phyloP scores from a whole-genome alignment of 2,888 invertebrate genomes.

The Cheilosia impressa region DNA sequence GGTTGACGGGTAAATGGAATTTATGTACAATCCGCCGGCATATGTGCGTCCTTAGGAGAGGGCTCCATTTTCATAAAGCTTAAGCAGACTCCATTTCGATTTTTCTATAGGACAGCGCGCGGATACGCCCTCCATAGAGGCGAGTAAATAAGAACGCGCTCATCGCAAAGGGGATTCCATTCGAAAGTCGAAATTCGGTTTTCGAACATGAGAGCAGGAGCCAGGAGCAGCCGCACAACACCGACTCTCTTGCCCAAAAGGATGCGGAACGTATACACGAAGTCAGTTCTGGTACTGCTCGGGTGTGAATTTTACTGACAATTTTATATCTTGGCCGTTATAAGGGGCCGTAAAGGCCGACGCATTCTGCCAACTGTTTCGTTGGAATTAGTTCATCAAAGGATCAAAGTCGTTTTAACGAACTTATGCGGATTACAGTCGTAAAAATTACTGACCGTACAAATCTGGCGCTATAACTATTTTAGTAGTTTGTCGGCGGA shows the following conservation, averaged over 20 bases:
- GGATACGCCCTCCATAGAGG: conserved; percentile 48
- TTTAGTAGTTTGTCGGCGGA: conserved; percentile 16
- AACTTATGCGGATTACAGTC: conserved; percentile 74
- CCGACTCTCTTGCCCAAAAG: not conserved
- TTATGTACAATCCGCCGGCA: conserved; percentile 76
- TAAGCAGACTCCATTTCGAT: conserved; percentile 81
- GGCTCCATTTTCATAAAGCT: conserved; percentile 64
- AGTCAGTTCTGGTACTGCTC: conserved; percentile 38
- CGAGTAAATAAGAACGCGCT: conserved; percentile 31
- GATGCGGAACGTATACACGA: not conserved
- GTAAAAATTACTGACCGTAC: conserved; percentile 53
- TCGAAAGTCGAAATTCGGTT: conserved; percentile 55
- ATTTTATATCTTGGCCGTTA: conserved; percentile 58
- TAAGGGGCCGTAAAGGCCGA: conserved; percentile 57
- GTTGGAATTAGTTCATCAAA: conserved; percentile 64
- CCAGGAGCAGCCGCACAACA: conserved; percentile 33
- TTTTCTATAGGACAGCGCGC: conserved; percentile 80
- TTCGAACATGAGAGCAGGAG: conserved; percentile 60
- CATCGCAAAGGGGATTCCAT: conserved; percentile 39
- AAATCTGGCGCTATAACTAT: conserved; percentile 52
- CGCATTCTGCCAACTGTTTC: conserved; percentile 53
- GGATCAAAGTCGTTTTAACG: conserved; percentile 65
- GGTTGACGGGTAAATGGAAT: conserved; percentile 68
- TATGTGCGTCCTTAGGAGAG: conserved; percentile 79
- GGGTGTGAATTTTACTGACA: conserved; percentile 69